phyloP scores from a whole-genome alignment of 1,140 invertebrate genomes.

The Papilio polytes region DNA sequence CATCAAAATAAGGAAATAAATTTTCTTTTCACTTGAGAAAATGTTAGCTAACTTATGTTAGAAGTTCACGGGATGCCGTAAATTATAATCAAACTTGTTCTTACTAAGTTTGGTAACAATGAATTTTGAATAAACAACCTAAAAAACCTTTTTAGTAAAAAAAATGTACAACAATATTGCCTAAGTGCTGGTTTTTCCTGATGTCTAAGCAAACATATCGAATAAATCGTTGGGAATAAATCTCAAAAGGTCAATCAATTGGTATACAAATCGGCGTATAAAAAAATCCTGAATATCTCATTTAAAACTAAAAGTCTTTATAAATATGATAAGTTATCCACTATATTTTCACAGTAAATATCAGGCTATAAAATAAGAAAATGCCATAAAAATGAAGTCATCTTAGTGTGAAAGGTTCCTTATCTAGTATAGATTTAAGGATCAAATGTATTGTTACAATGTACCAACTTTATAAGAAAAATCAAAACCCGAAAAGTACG shows the following conservation, averaged over 20 bases:
- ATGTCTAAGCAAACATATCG: too few relatives aligned
- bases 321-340: neutral
- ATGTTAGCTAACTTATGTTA: constrained; percentile 5
- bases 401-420: neutral
- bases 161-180: neutral
- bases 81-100: constrained; percentile 6
- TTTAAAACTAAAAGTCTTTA: neutral
- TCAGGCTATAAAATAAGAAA: too few relatives aligned
- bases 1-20: neutral
- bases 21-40: neutral
- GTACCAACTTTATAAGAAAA: neutral
- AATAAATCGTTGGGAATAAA: too few relatives aligned
- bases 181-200: too few relatives aligned
- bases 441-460: neutral
- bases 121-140: neutral
- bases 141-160: neutral
- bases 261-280: too few relatives aligned
- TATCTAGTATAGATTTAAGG: neutral
- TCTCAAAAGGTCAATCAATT: too few relatives aligned
- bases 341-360: neutral
- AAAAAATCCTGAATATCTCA: too few relatives aligned
- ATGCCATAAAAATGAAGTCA: neutral
- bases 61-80: neutral
- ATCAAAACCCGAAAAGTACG: constrained; percentile 7
- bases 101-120: neutral